These are phyloP conservation scores for Periophthalmus magnuspinnatus DNA, from an alignment of 2,797 vertebrate species.

Conservation along the genomic window DNA sequence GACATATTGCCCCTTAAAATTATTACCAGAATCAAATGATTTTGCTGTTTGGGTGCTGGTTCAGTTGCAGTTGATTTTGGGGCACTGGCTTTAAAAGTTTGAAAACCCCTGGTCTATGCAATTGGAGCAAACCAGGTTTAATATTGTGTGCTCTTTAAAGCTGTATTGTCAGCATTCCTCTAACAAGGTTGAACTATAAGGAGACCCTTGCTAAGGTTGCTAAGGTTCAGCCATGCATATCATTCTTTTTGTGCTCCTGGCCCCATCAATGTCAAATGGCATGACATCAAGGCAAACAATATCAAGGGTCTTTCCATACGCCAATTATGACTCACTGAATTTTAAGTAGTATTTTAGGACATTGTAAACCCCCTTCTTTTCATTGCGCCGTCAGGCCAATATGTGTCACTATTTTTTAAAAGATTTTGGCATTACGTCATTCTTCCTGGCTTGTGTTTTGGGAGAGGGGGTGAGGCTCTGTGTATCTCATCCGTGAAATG, in stretches of 20 bases:
- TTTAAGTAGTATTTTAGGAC: conserved; percentile 39
- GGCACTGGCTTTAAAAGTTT: too few species aligned
- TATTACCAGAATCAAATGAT: too few species aligned
- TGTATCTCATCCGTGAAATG: conserved; percentile 66
- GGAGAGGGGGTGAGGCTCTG: conserved; percentile 20
- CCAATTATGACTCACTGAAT: conserved; percentile 61
- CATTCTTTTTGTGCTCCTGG: conserved; percentile 20
- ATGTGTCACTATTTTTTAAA: conserved; percentile 59
- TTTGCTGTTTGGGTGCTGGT: too few species aligned
- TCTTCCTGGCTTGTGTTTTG: conserved; percentile 31
- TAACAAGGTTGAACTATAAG: conserved; percentile 13
- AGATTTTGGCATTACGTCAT: conserved; percentile 67
- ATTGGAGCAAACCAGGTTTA: neutral
- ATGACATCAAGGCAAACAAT: conserved; percentile 59
- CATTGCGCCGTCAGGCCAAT: conserved; percentile 30
- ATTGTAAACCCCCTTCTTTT: conserved; percentile 52
- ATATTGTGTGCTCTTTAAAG: conserved; percentile 27
- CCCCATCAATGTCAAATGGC: conserved; percentile 56
- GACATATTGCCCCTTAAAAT: too few species aligned
- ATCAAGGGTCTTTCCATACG: conserved; percentile 39
- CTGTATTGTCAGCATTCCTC: conserved; percentile 15
- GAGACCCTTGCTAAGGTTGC: conserved; percentile 19
- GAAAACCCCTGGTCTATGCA: too few species aligned
- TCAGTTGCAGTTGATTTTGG: too few species aligned
- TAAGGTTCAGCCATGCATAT: conserved; percentile 23